Percentiles rank a stretch among this genome's conserved stretches.
phyloP scores from a whole-genome alignment of 2,888 invertebrate species.

The Thalpophila matura region DNA sequence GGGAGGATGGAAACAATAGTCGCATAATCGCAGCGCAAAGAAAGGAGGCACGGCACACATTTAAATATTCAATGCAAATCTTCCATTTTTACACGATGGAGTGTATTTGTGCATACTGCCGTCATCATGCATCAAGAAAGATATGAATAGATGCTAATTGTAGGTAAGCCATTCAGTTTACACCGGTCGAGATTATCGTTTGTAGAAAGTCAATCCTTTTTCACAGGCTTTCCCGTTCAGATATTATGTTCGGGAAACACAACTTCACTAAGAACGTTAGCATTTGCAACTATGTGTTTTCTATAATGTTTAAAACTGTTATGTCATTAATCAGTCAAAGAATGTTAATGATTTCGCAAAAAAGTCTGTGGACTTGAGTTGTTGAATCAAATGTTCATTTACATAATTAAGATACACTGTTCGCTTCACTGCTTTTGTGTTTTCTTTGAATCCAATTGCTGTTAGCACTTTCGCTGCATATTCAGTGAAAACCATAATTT shows the following conservation, averaged over 20 bases:
- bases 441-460: slow-evolving; percentile 32
- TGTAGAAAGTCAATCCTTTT: slow-evolving; percentile 60
- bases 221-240: slow-evolving; percentile 49
- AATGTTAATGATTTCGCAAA: slow-evolving; percentile 50
- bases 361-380: slow-evolving; percentile 18
- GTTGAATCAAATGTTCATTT: slow-evolving; percentile 50
- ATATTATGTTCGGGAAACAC: slow-evolving; percentile 35
- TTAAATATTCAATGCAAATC: slow-evolving; percentile 36
- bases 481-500: slow-evolving; percentile 13
- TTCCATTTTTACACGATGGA: slow-evolving; percentile 37
- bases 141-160: slow-evolving; percentile 32
- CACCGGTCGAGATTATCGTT: slow-evolving; percentile 31
- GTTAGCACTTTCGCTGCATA: slow-evolving; percentile 48
- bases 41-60: slow-evolving; percentile 17
- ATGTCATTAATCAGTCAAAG: slow-evolving; percentile 32
- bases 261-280: slow-evolving; percentile 30
- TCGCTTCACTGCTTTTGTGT: slow-evolving; percentile 35
- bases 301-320: slow-evolving; percentile 25
- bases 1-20: slow-evolving; percentile 40
- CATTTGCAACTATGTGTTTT: slow-evolving; percentile 22
- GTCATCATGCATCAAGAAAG: slow-evolving; percentile 36
- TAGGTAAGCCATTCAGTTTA: slow-evolving; percentile 28
- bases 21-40: slow-evolving; percentile 36
- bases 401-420: slow-evolving; percentile 45
- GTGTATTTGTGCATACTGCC: slow-evolving; percentile 35